Evolutionary conservation across 2,888 invertebrate genomes (phyloP).

Genomic region (Hemaris fuciformis): DNA sequence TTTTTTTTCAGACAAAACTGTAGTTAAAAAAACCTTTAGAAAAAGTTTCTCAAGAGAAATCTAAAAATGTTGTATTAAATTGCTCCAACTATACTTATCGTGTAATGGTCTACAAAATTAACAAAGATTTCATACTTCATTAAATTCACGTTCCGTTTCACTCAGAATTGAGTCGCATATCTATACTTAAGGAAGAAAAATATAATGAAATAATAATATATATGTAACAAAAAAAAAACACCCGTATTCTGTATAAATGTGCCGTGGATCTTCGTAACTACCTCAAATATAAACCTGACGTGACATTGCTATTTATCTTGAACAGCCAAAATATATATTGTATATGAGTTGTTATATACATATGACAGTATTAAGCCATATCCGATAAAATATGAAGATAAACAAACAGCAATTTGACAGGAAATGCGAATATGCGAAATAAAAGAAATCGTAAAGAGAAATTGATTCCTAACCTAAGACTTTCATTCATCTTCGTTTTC

Average conservation of each 20-base stretch:
- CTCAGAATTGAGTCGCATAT: slow-evolving; percentile 1
- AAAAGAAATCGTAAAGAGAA: neutral
- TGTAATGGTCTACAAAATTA: no score
- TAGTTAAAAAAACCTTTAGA: no score
- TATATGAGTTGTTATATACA: neutral
- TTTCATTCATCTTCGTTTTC: neutral
- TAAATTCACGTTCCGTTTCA: neutral
- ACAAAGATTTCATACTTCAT: neutral
- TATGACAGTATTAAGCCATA: neutral
- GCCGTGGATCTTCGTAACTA: neutral
- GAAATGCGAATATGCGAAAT: slow-evolving; percentile 3
- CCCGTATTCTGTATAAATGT: slow-evolving; percentile 7
- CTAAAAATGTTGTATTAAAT: no score
- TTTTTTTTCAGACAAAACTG: no score
- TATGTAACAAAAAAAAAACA: neutral
- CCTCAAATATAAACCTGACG: neutral
- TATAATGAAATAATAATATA: slow-evolving; percentile 3
- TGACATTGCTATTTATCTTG: neutral
- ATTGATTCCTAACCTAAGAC: neutral
- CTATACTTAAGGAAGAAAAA: slow-evolving; percentile 6
- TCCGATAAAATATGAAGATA: neutral
- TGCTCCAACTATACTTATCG: no score
- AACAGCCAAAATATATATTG: neutral
- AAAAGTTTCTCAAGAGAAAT: no score
- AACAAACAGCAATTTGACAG: slow-evolving; percentile 4